Evolutionary conservation across 2,888 invertebrate species (phyloP).

Genomic region (Xestia rhomboidea): DNA sequence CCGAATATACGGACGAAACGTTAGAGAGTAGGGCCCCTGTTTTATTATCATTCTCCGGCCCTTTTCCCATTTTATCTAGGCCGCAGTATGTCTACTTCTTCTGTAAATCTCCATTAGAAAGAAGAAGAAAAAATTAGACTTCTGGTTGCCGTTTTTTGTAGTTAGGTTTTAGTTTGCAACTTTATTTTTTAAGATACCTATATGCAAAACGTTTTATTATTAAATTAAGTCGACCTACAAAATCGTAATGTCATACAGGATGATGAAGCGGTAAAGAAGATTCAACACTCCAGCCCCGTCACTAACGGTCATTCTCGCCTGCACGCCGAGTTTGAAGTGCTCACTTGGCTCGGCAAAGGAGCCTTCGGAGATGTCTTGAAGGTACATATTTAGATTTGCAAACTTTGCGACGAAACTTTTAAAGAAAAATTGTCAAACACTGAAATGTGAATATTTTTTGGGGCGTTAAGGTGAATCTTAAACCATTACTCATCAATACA

Average conservation of each 20-base stretch:
- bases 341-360: slow-evolving; percentile 97
- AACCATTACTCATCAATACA: not conserved
- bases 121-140: too few relatives aligned
- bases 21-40: too few relatives aligned
- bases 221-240: not conserved
- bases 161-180: too few relatives aligned
- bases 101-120: not conserved
- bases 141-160: too few relatives aligned
- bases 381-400: slow-evolving; percentile 85
- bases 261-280: slow-evolving; percentile 78
- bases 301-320: slow-evolving; percentile 93
- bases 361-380: slow-evolving; percentile 99
- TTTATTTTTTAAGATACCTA: too few relatives aligned
- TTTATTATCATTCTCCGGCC: not conserved
- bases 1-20: too few relatives aligned
- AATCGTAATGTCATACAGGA: slow-evolving; percentile 70
- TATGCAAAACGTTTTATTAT: not conserved
- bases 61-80: not conserved
- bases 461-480: not conserved
- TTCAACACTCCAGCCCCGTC: slow-evolving; percentile 73
- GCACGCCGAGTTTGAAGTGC: slow-evolving; percentile 94
- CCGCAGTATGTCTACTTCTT: not conserved
- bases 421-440: not conserved
- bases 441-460: not conserved
- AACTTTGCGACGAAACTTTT: not conserved